A percentile compares a stretch with the other conserved stretches of the same genome.
Conservation (phyloP, 2,113 vertebrate species). For the Verasper variegatus region DNA sequence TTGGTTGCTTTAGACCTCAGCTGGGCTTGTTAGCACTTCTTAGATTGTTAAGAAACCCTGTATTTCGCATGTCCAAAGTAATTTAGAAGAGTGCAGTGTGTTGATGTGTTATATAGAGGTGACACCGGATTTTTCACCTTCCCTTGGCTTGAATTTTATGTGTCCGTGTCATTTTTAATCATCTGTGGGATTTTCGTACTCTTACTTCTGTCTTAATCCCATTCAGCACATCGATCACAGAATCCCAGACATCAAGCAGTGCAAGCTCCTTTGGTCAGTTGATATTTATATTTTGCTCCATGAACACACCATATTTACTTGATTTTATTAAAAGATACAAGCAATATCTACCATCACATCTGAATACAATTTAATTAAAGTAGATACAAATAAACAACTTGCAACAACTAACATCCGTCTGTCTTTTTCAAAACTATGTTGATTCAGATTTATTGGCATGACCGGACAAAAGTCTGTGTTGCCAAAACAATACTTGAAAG, state of each 20-base stretch:
- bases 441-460: background rate
- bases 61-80: constrained; percentile 39
- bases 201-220: background rate
- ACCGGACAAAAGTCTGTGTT: constrained; percentile 8
- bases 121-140: constrained; percentile 32
- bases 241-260: constrained; percentile 43
- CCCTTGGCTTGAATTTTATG: constrained; percentile 29
- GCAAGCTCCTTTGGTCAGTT: background rate
- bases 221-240: constrained; percentile 31
- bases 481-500: constrained; percentile 23
- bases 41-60: constrained; percentile 42
- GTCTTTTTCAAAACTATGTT: constrained; percentile 3
- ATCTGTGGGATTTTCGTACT: constrained; percentile 58
- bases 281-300: no score
- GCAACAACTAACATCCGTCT: background rate
- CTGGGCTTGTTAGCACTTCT: constrained; percentile 43
- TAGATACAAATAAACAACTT: background rate
- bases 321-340: background rate
- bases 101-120: constrained; percentile 43
- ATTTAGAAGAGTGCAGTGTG: constrained; percentile 13
- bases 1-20: constrained; percentile 21
- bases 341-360: constrained; percentile 20
- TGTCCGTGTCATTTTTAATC: constrained; percentile 44
- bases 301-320: no score
- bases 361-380: background rate